Conservation (phyloP, 2,113 vertebrate species). For the Caretta caretta region DNA sequence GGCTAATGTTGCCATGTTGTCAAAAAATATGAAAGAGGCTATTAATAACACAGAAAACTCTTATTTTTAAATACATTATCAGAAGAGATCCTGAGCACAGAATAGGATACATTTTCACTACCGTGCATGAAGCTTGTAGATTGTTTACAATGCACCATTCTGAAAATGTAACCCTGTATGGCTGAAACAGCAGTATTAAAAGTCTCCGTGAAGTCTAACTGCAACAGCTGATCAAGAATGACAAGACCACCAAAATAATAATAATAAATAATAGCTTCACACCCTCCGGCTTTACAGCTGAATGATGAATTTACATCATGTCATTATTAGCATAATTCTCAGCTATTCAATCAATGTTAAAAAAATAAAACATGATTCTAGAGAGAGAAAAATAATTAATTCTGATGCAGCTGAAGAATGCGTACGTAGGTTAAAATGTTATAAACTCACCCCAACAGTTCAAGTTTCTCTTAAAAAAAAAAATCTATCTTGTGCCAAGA, state of each 20-base stretch:
- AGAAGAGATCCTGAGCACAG: slow-evolving; percentile 31
- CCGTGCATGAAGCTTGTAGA: not conserved
- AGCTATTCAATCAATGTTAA: slow-evolving; percentile 66
- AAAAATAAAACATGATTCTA: slow-evolving; percentile 67
- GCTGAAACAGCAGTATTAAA: not conserved
- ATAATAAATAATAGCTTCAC: slow-evolving; percentile 43
- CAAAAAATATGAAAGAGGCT: not conserved
- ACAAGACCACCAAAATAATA: not conserved
- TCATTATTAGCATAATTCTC: slow-evolving; percentile 61
- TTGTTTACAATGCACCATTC: slow-evolving; percentile 4
- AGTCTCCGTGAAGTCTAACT: slow-evolving; percentile 4
- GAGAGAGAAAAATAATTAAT: slow-evolving; percentile 70
- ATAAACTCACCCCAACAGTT: not conserved
- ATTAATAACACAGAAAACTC: not conserved
- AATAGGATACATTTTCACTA: slow-evolving; percentile 22
- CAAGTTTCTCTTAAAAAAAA: not conserved
- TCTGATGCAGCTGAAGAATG: slow-evolving; percentile 31
- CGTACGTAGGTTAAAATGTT: not conserved
- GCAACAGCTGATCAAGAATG: slow-evolving; percentile 42
- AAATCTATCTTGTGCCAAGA: not conserved
- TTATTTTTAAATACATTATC: not conserved
- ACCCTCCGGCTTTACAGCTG: slow-evolving; percentile 51
- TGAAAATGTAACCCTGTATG: slow-evolving; percentile 24
- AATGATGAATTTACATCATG: slow-evolving; percentile 65
- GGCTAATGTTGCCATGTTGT: slow-evolving; percentile 5